A percentile compares a stretch with the other conserved stretches of the same genome.
phyloP scores from a whole-genome alignment of 2,888 invertebrate species.

The Caenorhabditis afra region DNA sequence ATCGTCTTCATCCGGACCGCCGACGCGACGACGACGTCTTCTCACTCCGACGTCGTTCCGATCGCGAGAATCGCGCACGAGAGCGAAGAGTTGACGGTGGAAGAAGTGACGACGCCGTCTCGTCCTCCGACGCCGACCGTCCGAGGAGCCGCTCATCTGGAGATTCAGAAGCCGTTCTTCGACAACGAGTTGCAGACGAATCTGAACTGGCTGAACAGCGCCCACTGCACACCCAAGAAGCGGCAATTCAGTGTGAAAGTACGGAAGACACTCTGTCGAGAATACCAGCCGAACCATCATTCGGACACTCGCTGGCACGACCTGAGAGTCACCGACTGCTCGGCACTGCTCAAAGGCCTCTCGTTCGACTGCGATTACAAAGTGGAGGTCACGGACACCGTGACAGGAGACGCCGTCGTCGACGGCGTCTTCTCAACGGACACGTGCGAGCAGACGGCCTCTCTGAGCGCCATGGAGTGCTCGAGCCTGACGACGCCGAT shows the following conservation, averaged over 20 bases:
- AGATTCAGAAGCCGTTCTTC: slow-evolving; percentile 58
- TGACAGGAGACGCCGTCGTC: slow-evolving; percentile 45
- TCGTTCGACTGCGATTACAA: slow-evolving; percentile 75
- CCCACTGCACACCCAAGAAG: slow-evolving; percentile 53
- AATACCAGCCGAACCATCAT: slow-evolving; percentile 67
- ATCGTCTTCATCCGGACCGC: slow-evolving; percentile 72
- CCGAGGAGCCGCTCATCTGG: slow-evolving; percentile 15
- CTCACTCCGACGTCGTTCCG: slow-evolving; percentile 12
- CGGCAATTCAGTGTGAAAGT: slow-evolving; percentile 66
- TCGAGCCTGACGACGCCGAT: slow-evolving; percentile 60
- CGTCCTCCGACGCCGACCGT: not conserved
- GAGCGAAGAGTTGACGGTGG: slow-evolving; percentile 44
- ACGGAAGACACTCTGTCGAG: slow-evolving; percentile 66
- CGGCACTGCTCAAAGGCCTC: slow-evolving; percentile 68
- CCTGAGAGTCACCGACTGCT: slow-evolving; percentile 68
- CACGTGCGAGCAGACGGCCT: slow-evolving; percentile 66
- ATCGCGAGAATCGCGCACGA: slow-evolving; percentile 21
- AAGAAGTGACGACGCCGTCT: not conserved
- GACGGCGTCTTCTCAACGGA: slow-evolving; percentile 67
- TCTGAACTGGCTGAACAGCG: slow-evolving; percentile 65
- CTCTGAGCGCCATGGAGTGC: slow-evolving; percentile 64
- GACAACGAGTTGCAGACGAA: slow-evolving; percentile 62
- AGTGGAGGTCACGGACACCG: slow-evolving; percentile 51
- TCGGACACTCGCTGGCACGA: slow-evolving; percentile 67
- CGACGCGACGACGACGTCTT: not conserved